Evolutionary conservation across 2,113 vertebrate species (phyloP), one percentile per base, ranked within the genome.

Genomic region (Gadus macrocephalus): DNA sequence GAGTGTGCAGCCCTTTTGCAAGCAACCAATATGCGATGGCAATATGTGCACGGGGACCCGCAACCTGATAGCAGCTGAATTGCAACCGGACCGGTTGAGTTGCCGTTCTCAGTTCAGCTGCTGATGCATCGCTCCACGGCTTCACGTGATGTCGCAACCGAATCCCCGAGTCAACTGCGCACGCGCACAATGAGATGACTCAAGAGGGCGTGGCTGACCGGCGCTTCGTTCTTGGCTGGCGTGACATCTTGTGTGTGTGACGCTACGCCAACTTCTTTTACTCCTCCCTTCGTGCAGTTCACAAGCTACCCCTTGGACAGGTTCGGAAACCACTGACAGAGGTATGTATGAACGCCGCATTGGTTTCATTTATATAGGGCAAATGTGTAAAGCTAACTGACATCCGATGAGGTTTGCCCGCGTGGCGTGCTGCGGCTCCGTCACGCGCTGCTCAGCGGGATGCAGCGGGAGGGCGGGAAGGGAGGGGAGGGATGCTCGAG

Each of bases 201-300:
- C 22, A 27, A 12, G 5, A 22, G 35, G 61, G 20, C 63, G 55
- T 53, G 61, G 73, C 62, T 19, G 15, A 3, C n/a, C 4, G 1
- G 65, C 53, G 20, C n/a, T 19, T 67, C 63, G 42, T 63, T 27
- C 22, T 59, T 16, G 20, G 65, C 55, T 70, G 67, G 70, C 78
- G 78, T 86, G 38, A 68, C 56, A 70, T 3, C 58, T 71, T 25
- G 8, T 11, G 12, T 19, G 71, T 66, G 63, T 80, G 70, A 81
- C 83, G 79, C 35, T 14, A 35, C 62, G 7, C 69, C 76, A 27
- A 74, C 68, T 66, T 79, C 38, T 82, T 71, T 71, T 76, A 86
- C 82, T 61, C 70, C 81, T 86, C 86, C 78, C 77, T 81, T 82
- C 85, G 83, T 86, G 78, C 83, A 16, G 79, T 71, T 79, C 73